Evolutionary conservation across 2,113 vertebrate genomes (phyloP).

Genomic region (Neogale vison): DNA sequence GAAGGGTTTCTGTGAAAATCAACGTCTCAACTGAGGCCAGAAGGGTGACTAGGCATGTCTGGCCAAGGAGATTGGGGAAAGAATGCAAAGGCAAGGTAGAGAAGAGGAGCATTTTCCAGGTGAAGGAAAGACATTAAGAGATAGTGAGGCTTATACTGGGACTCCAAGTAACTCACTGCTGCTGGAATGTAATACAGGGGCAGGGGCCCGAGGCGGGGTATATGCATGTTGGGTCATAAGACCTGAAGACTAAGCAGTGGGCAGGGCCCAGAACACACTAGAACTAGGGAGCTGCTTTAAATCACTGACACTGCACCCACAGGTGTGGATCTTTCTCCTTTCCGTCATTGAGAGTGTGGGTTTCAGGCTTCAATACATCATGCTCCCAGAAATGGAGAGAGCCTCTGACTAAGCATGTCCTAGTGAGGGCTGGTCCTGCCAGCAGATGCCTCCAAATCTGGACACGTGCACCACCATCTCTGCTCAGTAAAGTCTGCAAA

Average conservation of each 20-base stretch:
- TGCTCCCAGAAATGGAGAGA: not conserved
- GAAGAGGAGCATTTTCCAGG: not conserved
- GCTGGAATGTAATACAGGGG: not conserved
- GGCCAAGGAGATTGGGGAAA: not conserved
- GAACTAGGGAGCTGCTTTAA: fast-evolving
- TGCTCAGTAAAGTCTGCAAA: not conserved
- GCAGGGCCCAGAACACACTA: too few species aligned
- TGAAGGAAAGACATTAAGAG: not conserved
- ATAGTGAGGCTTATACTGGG: not conserved
- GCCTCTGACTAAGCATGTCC: fast-evolving
- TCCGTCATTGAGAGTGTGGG: fast-evolving
- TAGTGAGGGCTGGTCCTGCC: not conserved
- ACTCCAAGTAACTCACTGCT: not conserved
- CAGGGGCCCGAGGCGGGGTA: fast-evolving
- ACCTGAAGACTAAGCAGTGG: not conserved
- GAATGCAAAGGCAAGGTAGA: not conserved
- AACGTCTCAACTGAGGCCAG: not conserved
- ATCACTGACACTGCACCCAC: too few species aligned
- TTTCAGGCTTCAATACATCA: not conserved
- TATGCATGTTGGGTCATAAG: too few species aligned
- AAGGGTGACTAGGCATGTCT: not conserved
- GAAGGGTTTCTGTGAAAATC: not conserved
- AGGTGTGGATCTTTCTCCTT: too few species aligned
- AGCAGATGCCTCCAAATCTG: not conserved
- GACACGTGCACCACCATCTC: not conserved